Evolutionary conservation across 2,113 vertebrate genomes (phyloP), one percentile per base, ranked within the genome.

Genomic region (Hyperopisus bebe): DNA sequence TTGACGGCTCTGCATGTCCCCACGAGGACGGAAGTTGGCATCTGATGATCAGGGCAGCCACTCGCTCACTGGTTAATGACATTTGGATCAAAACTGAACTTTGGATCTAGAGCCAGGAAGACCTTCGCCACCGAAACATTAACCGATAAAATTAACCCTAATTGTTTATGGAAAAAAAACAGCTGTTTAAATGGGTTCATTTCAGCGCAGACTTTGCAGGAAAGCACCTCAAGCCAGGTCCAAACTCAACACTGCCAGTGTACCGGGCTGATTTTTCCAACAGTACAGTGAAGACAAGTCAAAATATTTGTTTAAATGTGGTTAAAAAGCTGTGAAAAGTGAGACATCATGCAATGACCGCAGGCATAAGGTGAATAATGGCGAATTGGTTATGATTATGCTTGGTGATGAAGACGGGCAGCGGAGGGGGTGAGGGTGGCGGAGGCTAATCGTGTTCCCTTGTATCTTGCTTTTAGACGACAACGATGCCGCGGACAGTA

Each of bases 401-500:
- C 13, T 15, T 74, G 31, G n/a, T 17, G 70, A 39, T 80, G 74
- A 39, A 77, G 17, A 42, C 35, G 3, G 2, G n/a, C n/a, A 70
- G 62, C n/a, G 3, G n/a, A 3, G n/a, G 62, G 9, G 62, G n/a
- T 70, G n/a, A 77, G 74, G 35, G 19, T 19, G 80, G 27, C 8
- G 8, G 19, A 48, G 24, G 89, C 19, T 84, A n/a, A 86, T 0
- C 10, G 15, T 77, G 31, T 39, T 8, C 91, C 84, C 86, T 88
- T 89, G 1, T 17, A 3, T 31, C n/a, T 27, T 17, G 27, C 53
- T 88, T 90, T 84, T 92, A 99, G 98, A 98, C 97, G 98, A 99
- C 97, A 98, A 96, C 89, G 98, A 99, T 94, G 90, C 97, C 95
- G 96, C 97, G 95, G 96, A 96, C 89, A 97, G 95, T 96, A 97